Base-by-base conservation (phyloP, 2,113 vertebrate species). In the Lophura nycthemera region DNA sequence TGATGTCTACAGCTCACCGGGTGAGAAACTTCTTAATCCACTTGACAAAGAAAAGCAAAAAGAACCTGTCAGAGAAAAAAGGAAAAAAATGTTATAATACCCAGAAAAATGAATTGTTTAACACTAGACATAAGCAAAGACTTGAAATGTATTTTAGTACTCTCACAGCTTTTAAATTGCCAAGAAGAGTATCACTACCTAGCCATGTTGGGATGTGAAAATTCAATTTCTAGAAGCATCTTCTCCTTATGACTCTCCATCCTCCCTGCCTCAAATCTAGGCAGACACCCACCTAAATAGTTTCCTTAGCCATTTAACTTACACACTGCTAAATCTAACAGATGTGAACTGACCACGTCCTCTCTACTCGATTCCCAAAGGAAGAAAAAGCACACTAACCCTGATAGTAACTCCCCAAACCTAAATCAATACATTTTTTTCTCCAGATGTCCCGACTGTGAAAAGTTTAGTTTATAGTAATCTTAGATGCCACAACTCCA, bases 31-130 rank as follows among this genome's bases (percentile, higher is more conserved):
- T 91, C 92, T 93, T 63, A 80, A 36, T 18, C 11, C 3, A 1
- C 4, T 20, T 20, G 61, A 66, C 86, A 88, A 43, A 15, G 70
- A 66, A 78, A 92, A 43, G 38, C 77, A 75, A 52, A 43, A 61
- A 29, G 42, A 15, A 82, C 66, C 97, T 98, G 96, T 67, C 14
- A 77, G 70, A 65, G 57, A 91, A 57, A 47, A 13, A 77, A 56
- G 72, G 11, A 65, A 30, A 74, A 54, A 61, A 6, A 43, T 15
- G 54, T 5, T 5, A 2, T 48, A 83, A 95, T 86, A 78, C 57
- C 84, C 59, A 91, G 73, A 25, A 52, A 86, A 87, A 47, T 3
- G 1, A 43, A 43, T 21, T 36, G 13, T 30, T 67, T 88, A 77
- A 83, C 38, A 22, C 7, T 7, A 34, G 13, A 13, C 56, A 30